A percentile compares a stretch with the other conserved stretches of the same genome.
Evolutionary conservation across 2,888 invertebrate genomes (phyloP).

Genomic region (Eristalis tenax): DNA sequence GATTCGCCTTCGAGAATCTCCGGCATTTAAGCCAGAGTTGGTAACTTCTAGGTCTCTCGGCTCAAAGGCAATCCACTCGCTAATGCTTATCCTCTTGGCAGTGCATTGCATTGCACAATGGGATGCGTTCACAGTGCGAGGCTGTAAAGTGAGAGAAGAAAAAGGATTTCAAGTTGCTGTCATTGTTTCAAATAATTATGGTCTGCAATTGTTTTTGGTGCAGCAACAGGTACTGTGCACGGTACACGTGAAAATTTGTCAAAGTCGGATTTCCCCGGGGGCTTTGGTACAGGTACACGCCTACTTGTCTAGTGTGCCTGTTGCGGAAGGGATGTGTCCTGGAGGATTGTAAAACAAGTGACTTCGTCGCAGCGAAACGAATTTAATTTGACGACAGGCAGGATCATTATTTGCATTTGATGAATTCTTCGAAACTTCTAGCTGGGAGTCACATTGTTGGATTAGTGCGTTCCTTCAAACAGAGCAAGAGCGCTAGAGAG

Average conservation of each 20-base stretch:
- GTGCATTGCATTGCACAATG: constrained; percentile 34
- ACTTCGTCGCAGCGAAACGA: constrained; percentile 54
- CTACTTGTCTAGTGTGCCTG: constrained; percentile 18
- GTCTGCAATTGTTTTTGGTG: constrained; percentile 48
- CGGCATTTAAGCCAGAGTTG: not conserved
- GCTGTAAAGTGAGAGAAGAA: constrained; percentile 26
- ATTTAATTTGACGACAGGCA: constrained; percentile 67
- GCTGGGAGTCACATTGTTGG: not conserved
- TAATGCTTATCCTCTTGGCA: constrained; percentile 42
- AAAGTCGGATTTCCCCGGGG: constrained; percentile 51
- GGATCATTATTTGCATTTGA: constrained; percentile 65
- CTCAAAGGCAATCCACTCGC: constrained; percentile 37
- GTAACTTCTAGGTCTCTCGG: not conserved
- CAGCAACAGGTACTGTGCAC: constrained; percentile 29
- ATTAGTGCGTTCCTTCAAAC: not conserved
- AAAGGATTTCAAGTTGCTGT: constrained; percentile 58
- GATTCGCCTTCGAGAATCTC: not conserved
- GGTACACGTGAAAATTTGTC: constrained; percentile 30
- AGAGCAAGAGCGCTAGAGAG: no score
- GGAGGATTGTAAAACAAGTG: constrained; percentile 58
- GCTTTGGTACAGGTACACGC: constrained; percentile 35
- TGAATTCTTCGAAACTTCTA: constrained; percentile 45
- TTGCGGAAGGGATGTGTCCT: not conserved
- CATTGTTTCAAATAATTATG: constrained; percentile 56
- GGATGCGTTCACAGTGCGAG: constrained; percentile 13